A percentile compares a stretch with the other conserved stretches of the same genome.
Conservation (phyloP, 1,140 invertebrate genomes). For the Luehdorfia chinensis region DNA sequence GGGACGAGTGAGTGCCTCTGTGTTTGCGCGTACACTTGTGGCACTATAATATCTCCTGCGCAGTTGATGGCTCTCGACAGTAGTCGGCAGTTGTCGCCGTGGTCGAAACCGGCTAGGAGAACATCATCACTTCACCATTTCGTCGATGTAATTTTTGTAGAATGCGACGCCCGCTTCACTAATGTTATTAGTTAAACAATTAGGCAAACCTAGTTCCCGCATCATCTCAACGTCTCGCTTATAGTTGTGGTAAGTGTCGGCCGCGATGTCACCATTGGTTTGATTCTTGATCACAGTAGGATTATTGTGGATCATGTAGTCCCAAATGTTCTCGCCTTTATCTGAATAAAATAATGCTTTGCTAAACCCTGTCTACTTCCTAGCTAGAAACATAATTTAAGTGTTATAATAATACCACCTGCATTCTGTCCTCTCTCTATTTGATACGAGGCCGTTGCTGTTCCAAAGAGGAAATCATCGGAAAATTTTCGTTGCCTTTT, state of each 20-base stretch:
- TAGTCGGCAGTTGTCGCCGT: too few species aligned
- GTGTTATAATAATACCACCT: too few species aligned
- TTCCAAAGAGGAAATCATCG: constrained; percentile 64
- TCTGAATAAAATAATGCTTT: too few species aligned
- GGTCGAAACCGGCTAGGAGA: too few species aligned
- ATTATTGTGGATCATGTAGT: constrained; percentile 40
- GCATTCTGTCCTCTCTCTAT: constrained; percentile 73
- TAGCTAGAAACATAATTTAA: too few species aligned
- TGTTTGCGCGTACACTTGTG: too few species aligned
- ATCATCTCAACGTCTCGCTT: constrained; percentile 51
- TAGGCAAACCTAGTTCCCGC: constrained; percentile 54
- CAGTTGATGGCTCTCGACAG: too few species aligned
- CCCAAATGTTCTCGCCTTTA: constrained; percentile 77
- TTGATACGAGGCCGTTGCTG: constrained; percentile 67
- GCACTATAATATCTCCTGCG: too few species aligned
- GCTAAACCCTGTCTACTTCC: too few species aligned
- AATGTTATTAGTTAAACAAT: constrained; percentile 68
- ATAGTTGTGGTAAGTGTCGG: constrained; percentile 42
- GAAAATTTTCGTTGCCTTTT: constrained; percentile 30
- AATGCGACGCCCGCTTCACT: constrained; percentile 74
- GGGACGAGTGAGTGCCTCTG: too few species aligned
- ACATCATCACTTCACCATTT: too few species aligned
- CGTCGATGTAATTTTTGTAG: constrained; percentile 78
- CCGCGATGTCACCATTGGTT: constrained; percentile 38
- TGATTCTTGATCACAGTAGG: constrained; percentile 31